These are phyloP conservation scores for Malurus elegans DNA, from an alignment of 2,113 vertebrate species.

Conservation along the genomic window DNA sequence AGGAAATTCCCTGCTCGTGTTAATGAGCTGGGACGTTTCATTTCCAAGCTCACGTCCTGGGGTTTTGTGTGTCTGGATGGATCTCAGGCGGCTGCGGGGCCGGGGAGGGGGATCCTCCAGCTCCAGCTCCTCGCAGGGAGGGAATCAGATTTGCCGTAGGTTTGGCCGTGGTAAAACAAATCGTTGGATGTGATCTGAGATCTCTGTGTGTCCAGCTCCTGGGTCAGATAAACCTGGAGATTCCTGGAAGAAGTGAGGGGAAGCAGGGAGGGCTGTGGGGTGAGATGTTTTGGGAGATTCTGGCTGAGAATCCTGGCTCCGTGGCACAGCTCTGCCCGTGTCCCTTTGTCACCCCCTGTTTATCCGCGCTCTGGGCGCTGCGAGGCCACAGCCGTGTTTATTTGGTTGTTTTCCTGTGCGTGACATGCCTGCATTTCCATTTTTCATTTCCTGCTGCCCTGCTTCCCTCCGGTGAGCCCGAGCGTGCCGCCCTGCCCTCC, in stretches of 20 bases:
- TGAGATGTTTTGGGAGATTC: not conserved
- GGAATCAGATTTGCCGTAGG: not conserved
- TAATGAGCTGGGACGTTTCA: not conserved
- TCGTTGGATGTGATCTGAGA: not conserved
- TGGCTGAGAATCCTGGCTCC: not conserved
- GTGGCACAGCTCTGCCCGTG: not conserved
- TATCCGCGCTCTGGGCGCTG: not conserved
- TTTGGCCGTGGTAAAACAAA: not conserved
- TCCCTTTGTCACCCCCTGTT: not conserved
- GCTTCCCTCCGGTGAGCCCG: conserved; percentile 25
- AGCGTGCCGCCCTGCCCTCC: not conserved
- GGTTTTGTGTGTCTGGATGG: not conserved
- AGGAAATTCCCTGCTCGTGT: not conserved
- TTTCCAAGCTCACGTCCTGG: not conserved
- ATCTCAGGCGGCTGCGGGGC: not conserved
- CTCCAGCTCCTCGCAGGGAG: accelerated
- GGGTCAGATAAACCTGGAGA: not conserved
- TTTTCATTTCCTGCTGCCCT: conserved; percentile 72
- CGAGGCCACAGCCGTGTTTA: not conserved
- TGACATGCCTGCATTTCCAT: conserved; percentile 52
- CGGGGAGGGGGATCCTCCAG: not conserved
- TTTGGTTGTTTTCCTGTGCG: conserved; percentile 8
- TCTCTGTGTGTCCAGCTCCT: not conserved
- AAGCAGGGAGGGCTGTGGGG: not conserved
- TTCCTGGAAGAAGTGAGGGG: not conserved